Percentiles rank a stretch among this genome's conserved stretches.
phyloP scores from a whole-genome alignment of 1,140 invertebrate genomes.

The Pseudomyrmex sp. region DNA sequence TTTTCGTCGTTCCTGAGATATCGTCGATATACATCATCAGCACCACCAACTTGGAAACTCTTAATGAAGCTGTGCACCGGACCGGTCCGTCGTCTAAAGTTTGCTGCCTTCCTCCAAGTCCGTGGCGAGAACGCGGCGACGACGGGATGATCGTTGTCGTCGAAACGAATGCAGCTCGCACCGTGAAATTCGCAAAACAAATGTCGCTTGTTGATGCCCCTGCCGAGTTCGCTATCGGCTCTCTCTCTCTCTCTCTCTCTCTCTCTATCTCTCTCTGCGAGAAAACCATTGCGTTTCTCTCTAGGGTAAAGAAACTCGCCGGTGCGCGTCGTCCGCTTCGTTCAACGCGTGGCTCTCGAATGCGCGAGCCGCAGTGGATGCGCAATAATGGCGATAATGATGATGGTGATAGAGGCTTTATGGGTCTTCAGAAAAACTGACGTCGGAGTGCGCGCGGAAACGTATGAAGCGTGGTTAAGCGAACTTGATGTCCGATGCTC shows the following conservation, averaged over 20 bases:
- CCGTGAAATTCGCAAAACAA: constrained; percentile 72
- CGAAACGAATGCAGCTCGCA: constrained; percentile 61
- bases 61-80: constrained; percentile 79
- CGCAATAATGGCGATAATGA: constrained; percentile 72
- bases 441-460: constrained; percentile 62
- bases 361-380: constrained; percentile 59
- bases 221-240: constrained; percentile 58
- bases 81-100: constrained; percentile 49
- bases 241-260: background rate
- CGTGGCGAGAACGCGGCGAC: constrained; percentile 50
- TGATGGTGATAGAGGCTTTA: constrained; percentile 74
- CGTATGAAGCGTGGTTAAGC: constrained; percentile 64
- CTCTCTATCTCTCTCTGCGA: background rate
- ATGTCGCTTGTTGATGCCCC: constrained; percentile 70
- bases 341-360: constrained; percentile 68
- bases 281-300: constrained; percentile 42
- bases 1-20: constrained; percentile 73
- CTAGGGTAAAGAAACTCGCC: constrained; percentile 51
- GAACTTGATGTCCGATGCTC: constrained; percentile 49
- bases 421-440: constrained; percentile 69
- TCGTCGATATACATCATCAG: constrained; percentile 80
- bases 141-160: constrained; percentile 65
- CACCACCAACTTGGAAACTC: constrained; percentile 76
- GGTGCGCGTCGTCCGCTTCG: constrained; percentile 27
- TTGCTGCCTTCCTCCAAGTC: constrained; percentile 48